A percentile compares a stretch with the other conserved stretches of the same genome.
Evolutionary conservation across 1,140 invertebrate genomes (phyloP).

Genomic region (Diabrotica virgifera): DNA sequence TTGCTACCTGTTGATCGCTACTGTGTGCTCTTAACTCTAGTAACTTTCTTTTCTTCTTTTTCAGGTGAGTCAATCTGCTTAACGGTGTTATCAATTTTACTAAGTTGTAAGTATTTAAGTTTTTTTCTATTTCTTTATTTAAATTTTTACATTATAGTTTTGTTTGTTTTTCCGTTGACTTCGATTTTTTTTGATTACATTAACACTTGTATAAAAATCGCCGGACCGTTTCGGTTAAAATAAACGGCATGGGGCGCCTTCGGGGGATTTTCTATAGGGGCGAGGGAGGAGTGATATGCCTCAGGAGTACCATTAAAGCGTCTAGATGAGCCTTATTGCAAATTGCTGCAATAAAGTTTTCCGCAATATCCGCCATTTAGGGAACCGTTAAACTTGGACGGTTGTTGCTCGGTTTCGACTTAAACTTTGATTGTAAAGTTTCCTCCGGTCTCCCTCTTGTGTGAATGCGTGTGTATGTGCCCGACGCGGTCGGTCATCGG

Average conservation of each 20-base stretch:
- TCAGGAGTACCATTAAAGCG: neutral
- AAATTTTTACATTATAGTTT: too few species aligned
- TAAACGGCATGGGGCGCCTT: neutral
- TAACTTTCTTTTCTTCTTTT: too few species aligned
- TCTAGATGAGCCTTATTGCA: neutral
- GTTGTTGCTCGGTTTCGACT: neutral
- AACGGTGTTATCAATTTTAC: too few species aligned
- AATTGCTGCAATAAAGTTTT: slow-evolving; percentile 3
- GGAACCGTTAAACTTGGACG: neutral
- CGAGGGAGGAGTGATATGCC: slow-evolving; percentile 1
- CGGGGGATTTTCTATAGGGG: neutral
- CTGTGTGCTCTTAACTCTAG: too few species aligned
- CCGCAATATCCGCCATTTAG: slow-evolving; percentile 1
- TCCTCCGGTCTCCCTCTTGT: neutral
- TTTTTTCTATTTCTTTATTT: too few species aligned
- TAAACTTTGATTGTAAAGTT: slow-evolving; percentile 3
- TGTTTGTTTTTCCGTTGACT: too few species aligned
- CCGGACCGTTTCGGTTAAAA: neutral
- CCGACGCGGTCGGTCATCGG: neutral
- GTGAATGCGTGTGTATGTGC: neutral
- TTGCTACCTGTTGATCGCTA: too few species aligned
- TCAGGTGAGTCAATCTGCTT: too few species aligned
- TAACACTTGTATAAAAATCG: neutral
- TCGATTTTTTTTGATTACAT: too few species aligned
- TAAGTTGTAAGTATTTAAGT: too few species aligned